phyloP scores from a whole-genome alignment of 2,888 invertebrate genomes.

The Rotaria macrura region DNA sequence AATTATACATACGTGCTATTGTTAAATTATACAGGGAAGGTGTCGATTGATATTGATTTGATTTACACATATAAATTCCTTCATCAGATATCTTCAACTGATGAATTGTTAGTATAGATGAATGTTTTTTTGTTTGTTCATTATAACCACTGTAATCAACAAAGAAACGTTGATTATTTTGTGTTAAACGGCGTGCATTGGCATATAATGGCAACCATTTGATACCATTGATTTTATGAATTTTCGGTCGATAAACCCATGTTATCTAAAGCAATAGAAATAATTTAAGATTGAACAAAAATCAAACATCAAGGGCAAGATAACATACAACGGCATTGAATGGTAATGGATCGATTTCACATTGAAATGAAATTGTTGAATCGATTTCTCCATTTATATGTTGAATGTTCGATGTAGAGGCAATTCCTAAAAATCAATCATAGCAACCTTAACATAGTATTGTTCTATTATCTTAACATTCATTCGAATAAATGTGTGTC shows the following conservation, averaged over 20 bases:
- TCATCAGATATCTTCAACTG: neutral
- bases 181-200: slow-evolving; percentile 12
- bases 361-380: neutral
- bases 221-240: neutral
- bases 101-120: neutral
- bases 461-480: neutral
- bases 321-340: neutral
- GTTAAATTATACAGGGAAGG: neutral
- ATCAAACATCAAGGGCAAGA: neutral
- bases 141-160: neutral
- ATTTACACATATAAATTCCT: slow-evolving; percentile 18
- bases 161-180: neutral
- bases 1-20: neutral
- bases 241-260: neutral
- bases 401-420: neutral
- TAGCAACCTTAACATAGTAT: neutral
- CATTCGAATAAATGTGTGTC: neutral
- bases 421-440: neutral
- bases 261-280: neutral
- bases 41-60: neutral
- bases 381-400: neutral
- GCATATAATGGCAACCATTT: slow-evolving; percentile 20
- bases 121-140: neutral
- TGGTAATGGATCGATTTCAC: neutral
- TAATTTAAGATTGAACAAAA: too few species aligned